Conservation (phyloP, 2,113 vertebrate species). For the Greenwoodochromis staneri region DNA sequence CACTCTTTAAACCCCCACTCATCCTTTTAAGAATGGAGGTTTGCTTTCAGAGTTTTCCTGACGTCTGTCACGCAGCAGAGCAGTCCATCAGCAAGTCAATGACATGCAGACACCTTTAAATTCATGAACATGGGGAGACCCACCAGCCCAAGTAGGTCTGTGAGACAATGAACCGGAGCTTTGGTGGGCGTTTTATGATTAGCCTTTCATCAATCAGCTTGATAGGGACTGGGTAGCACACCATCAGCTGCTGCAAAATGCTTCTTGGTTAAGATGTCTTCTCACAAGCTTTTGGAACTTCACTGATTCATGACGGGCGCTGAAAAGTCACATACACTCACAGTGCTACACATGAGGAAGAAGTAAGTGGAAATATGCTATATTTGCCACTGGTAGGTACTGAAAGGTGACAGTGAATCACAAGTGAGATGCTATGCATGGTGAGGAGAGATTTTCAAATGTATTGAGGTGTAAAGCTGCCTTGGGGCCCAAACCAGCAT, state of each 20-base stretch:
- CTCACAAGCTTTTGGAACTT: background rate
- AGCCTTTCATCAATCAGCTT: slow-evolving; percentile 52
- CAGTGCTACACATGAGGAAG: background rate
- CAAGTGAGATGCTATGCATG: background rate
- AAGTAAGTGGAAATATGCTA: background rate
- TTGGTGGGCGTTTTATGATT: slow-evolving; percentile 52
- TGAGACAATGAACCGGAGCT: slow-evolving; percentile 31
- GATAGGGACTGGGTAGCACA: background rate
- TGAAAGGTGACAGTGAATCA: background rate
- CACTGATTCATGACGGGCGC: background rate
- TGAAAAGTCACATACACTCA: background rate
- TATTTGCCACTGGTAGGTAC: background rate
- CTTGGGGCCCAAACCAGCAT: background rate
- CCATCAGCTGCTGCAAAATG: background rate
- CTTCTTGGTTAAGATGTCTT: background rate
- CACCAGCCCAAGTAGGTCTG: slow-evolving; percentile 20
- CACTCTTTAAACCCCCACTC: background rate
- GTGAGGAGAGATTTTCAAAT: background rate
- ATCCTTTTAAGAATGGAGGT: slow-evolving; percentile 12
- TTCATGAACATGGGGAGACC: slow-evolving; percentile 51
- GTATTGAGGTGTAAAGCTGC: background rate
- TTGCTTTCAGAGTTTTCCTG: slow-evolving; percentile 29
- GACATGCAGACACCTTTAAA: slow-evolving; percentile 59
- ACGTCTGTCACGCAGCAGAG: slow-evolving; percentile 64
- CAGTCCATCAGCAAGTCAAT: slow-evolving; percentile 66